A percentile compares a stretch with the other conserved stretches of the same genome.
phyloP scores from a whole-genome alignment of 1,140 invertebrate species.

The Paramacrobiotus metropolitanus region DNA sequence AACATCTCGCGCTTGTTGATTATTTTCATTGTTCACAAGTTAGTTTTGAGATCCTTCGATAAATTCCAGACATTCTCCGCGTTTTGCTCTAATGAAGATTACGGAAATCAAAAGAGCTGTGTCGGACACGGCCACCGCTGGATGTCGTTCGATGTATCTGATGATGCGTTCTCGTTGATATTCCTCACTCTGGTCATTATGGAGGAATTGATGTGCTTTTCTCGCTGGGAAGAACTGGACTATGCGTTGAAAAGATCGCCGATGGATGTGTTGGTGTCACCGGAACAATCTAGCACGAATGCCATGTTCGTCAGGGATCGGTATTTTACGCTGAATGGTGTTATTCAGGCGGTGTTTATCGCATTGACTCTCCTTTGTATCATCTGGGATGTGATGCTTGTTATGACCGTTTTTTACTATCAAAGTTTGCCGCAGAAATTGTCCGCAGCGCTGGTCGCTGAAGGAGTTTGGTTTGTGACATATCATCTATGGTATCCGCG shows the following conservation, averaged over 20 bases:
- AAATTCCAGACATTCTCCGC: neutral
- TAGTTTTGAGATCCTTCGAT: neutral
- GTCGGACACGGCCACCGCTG: neutral
- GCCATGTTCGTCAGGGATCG: neutral
- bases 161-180: neutral
- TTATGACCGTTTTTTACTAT: neutral
- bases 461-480: neutral
- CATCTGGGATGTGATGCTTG: neutral
- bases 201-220: neutral
- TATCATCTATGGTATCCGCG: neutral
- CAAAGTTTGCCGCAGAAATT: neutral
- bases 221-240: neutral
- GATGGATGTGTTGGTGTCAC: neutral
- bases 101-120: neutral
- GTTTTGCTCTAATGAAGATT: neutral
- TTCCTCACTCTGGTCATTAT: neutral
- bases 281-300: neutral
- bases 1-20: neutral
- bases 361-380: neutral
- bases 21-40: neutral
- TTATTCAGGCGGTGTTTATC: neutral
- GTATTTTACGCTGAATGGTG: neutral
- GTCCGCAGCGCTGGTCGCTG: neutral
- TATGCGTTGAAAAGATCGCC: neutral
- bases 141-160: neutral